phyloP scores from a whole-genome alignment of 92 coral and sea anemone genomes.

The Isaurus tuberculatus region DNA sequence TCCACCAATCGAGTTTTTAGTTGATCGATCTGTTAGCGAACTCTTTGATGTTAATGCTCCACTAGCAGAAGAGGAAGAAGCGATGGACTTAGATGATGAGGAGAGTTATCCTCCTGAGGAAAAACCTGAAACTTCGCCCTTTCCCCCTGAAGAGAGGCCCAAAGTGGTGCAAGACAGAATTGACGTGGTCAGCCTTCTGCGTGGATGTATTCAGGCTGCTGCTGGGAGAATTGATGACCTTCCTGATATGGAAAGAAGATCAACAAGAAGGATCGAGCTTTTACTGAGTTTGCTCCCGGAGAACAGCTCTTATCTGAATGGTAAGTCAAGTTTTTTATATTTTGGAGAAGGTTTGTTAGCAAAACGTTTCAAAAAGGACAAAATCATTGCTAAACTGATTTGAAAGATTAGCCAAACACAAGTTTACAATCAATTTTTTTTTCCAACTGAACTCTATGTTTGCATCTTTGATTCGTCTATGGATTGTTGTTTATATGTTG shows the following conservation, averaged over 20 bases:
- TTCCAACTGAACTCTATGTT: too few species aligned
- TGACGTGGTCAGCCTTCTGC: constrained; percentile 67
- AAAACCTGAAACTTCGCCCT: neutral
- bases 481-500: too few species aligned
- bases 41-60: constrained; percentile 70
- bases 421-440: too few species aligned
- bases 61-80: constrained; percentile 35
- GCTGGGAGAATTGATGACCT: constrained; percentile 83
- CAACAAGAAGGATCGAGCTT: constrained; percentile 83
- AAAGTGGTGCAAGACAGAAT: constrained; percentile 37
- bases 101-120: neutral
- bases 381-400: too few species aligned
- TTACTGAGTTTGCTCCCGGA: constrained; percentile 76
- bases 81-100: constrained; percentile 63
- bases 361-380: too few species aligned
- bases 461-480: too few species aligned
- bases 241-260: constrained; percentile 59
- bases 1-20: constrained; percentile 77
- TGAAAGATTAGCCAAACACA: too few species aligned
- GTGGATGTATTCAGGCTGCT: constrained; percentile 84
- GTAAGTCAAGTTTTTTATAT: neutral
- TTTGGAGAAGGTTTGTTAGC: neutral
- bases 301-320: constrained; percentile 33
- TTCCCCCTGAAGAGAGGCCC: neutral
- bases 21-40: constrained; percentile 84